Conservation (phyloP, 2,888 invertebrate genomes). For the Troglohyphantes excavatus region DNA sequence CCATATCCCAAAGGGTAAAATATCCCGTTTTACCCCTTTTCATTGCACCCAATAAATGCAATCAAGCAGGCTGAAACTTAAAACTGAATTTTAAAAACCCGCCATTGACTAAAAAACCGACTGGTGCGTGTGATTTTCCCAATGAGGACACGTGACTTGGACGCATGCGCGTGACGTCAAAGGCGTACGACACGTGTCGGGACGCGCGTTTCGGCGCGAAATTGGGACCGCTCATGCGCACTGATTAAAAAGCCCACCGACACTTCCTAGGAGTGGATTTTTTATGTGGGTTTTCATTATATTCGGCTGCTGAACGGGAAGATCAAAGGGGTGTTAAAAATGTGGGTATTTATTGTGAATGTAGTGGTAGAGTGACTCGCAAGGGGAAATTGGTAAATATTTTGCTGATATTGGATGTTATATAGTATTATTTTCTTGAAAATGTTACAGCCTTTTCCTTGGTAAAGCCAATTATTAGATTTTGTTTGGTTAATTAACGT, state of each 20-base stretch:
- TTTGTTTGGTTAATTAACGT: no score
- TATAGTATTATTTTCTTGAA: no score
- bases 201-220: constrained; percentile 47
- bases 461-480: no score
- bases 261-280: constrained; percentile 33
- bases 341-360: no score
- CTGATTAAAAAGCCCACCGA: constrained; percentile 65
- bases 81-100: neutral
- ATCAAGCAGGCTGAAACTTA: neutral
- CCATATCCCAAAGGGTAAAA: neutral
- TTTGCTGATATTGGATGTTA: no score
- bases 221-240: constrained; percentile 24
- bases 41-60: neutral
- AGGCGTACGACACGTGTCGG: constrained; percentile 38
- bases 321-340: constrained; percentile 22
- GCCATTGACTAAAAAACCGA: constrained; percentile 17
- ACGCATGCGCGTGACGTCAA: constrained; percentile 59
- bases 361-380: no score
- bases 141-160: neutral
- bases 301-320: neutral
- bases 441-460: no score
- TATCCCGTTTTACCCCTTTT: neutral
- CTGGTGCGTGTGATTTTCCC: constrained; percentile 44
- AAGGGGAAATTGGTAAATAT: no score
- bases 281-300: constrained; percentile 34